Conservation (phyloP, 2,113 vertebrate genomes). For the Nibea albiflora region DNA sequence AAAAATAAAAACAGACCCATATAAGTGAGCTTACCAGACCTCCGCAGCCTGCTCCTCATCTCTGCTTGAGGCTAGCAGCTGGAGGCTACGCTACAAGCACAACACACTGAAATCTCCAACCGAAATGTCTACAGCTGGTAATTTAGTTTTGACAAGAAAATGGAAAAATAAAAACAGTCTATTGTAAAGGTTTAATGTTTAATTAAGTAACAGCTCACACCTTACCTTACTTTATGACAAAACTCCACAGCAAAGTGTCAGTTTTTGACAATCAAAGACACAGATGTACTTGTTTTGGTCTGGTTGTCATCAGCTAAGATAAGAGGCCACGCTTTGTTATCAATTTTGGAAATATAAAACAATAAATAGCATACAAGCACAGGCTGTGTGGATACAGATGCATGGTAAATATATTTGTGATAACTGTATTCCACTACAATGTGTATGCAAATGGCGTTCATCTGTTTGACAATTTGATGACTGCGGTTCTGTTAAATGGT, state of each 20-base stretch:
- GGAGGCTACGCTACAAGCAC: background rate
- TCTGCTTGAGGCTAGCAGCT: no score
- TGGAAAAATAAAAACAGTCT: no score
- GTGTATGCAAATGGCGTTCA: constrained; percentile 35
- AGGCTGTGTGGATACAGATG: constrained; percentile 15
- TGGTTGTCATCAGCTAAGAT: background rate
- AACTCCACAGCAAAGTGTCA: background rate
- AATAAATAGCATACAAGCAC: constrained; percentile 1
- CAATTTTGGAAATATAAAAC: constrained; percentile 16
- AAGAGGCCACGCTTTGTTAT: constrained; percentile 4
- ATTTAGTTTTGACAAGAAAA: constrained; percentile 1
- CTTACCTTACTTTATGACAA: background rate
- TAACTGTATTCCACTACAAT: constrained; percentile 21
- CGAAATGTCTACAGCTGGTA: background rate
- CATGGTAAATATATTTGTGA: background rate
- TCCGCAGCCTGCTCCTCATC: no score
- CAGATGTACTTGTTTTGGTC: background rate
- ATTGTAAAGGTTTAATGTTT: no score
- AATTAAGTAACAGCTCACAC: background rate
- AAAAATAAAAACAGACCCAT: no score
- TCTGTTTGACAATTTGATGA: constrained; percentile 61
- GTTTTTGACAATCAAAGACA: constrained; percentile 11
- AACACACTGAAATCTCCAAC: background rate
- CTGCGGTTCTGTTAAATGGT: constrained; percentile 49
- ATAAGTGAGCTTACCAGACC: no score